Evolutionary conservation across 64 coral and sea anemone genomes (phyloP), one percentile per base, ranked within the genome.

Genomic region (Montipora capricornis): DNA sequence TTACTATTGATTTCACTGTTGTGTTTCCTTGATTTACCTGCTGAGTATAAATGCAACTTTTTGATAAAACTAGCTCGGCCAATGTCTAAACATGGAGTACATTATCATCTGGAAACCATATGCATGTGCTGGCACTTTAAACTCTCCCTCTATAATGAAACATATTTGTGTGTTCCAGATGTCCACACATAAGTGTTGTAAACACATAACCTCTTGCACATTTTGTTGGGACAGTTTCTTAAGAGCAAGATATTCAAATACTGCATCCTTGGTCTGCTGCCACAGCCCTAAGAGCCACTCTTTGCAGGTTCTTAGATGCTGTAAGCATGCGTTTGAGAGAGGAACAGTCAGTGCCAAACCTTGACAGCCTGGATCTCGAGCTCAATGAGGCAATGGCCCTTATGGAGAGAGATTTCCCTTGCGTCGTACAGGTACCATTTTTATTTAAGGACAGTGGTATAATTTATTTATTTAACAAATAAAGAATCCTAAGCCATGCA

Each of bases 161-260:
- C 6, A 6, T 75, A 75, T 75, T 75, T 24, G 44, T 75, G 22
- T 26, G 71, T 24, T 74, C 20, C 71, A 74, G 71, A 74, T 74
- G 71, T 17, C 71, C 71, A 74, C 50, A 89, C 20, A 77, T 44
- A 49, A 45, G 74, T 50, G 16, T 74, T 49, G 4, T 2, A 19
- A 76, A 62, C 20, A 9, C n/a, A 13, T 57, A 82, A 79, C 10
- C 17, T 29, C 29, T 24, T 0, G 10, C 47, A 1, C 68, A 20
- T 15, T 1, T 22, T 70, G 5, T 73, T 59, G 6, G 29, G 29
- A 29, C 57, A 90, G 89, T 90, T 90, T 67, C 59, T 90, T 14
- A 90, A 90, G 44, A 68, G 44, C 46, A 90, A 90, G 8, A 90
- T 90, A 49, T 90, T 90, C 26, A 90, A 90, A 47, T 90, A 64